Base-by-base conservation (phyloP, 2,113 vertebrate species). In the Dicrurus megarhynchus region DNA sequence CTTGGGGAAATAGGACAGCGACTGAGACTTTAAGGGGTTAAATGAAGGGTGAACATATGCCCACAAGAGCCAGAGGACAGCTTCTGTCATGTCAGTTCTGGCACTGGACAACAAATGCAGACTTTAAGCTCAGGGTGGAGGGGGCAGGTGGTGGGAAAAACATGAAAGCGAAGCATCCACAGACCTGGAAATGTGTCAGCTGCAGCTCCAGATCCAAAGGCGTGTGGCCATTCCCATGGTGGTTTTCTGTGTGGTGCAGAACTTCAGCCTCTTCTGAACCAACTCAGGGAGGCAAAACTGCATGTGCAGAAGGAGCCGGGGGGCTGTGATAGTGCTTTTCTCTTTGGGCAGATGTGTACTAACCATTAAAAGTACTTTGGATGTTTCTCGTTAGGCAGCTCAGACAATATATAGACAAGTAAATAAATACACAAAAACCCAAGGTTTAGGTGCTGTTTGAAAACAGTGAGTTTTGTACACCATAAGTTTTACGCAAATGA, bases 91-190 rank as follows among this genome's bases (percentile, higher is more conserved):
- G n/a, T 76, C 80, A 70, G 0, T 84, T 80, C 71, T 77, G 59
- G 37, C 44, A 32, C n/a, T 6, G 2, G 41, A 22, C 61, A 39
- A 16, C 44, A 83, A 83, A 79, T 32, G 16, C 44, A 47, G 42
- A 47, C 26, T n/a, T 50, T 61, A 65, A 57, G 59, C 37, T 82
- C 35, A 41, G 44, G 20, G 32, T 70, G 24, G 33, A 75, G 5
- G 13, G 28, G 46, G 11, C n/a, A 33, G 44, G 41, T 39, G 42
- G 82, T 78, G n/a, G 19, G 65, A 49, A 64, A 69, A 74, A 24
- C 0, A 12, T 0, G 2, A 28, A 73, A 91, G 23, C 0, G 0
- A 82, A 78, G 26, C 1, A 4, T 46, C 47, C 39, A 11, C 52
- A 57, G 42, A 70, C 24, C 27, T 70, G 35, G 47, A 67, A 63